These are phyloP conservation scores for Melieria omissa DNA, from an alignment of 2,888 invertebrate genomes.

Conservation along the genomic window DNA sequence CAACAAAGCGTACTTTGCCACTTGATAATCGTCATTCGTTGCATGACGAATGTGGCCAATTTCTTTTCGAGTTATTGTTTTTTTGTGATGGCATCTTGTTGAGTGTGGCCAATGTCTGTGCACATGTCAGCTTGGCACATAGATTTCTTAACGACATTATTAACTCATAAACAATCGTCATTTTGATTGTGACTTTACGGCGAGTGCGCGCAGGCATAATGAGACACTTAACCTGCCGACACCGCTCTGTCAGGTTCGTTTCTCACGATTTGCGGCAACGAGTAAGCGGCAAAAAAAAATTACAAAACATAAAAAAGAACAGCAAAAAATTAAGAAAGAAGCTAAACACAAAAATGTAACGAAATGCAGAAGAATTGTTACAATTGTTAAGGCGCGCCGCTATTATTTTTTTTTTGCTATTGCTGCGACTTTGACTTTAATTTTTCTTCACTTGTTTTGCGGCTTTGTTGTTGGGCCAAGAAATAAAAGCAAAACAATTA, in stretches of 20 bases:
- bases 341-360: slow-evolving; percentile 18
- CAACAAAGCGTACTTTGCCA: no score
- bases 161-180: slow-evolving; percentile 51
- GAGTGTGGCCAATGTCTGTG: neutral
- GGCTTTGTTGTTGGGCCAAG: slow-evolving; percentile 33
- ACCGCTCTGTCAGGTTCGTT: slow-evolving; percentile 37
- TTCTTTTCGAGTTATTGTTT: neutral
- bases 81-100: neutral
- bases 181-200: slow-evolving; percentile 25
- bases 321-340: slow-evolving; percentile 22
- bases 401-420: slow-evolving; percentile 18
- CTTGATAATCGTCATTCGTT: no score
- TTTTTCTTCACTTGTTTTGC: slow-evolving; percentile 13
- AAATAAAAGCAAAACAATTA: neutral
- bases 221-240: slow-evolving; percentile 11
- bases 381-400: slow-evolving; percentile 16
- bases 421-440: slow-evolving; percentile 18
- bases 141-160: slow-evolving; percentile 38
- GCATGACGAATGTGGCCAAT: no score
- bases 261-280: slow-evolving; percentile 52
- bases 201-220: slow-evolving; percentile 18
- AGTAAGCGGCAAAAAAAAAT: slow-evolving; percentile 19
- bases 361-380: slow-evolving; percentile 42
- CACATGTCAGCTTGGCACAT: neutral
- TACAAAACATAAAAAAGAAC: slow-evolving; percentile 26